Conservation (phyloP, 2,888 invertebrate genomes). For the Phalangium opilio region DNA sequence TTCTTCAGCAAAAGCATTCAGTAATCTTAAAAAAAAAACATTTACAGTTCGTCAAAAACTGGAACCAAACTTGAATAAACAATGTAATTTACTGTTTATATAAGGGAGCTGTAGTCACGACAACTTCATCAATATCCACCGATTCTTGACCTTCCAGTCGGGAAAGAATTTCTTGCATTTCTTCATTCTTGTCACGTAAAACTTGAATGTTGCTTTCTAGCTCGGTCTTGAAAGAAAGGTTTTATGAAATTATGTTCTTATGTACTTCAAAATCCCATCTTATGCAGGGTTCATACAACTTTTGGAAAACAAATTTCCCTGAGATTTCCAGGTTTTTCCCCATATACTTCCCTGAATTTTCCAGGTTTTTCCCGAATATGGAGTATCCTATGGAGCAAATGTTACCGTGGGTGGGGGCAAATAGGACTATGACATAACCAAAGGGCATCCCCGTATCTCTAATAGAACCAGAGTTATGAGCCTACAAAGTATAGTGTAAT, state of each 20-base stretch:
- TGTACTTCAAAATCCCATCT: constrained; percentile 24
- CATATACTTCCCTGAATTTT: too few relatives aligned
- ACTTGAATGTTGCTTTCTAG: constrained; percentile 67
- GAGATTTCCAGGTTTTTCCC: too few relatives aligned
- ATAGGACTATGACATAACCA: too few relatives aligned
- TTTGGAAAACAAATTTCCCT: too few relatives aligned
- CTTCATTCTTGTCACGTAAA: constrained; percentile 70
- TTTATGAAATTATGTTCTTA: constrained; percentile 13
- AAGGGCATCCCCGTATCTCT: too few relatives aligned
- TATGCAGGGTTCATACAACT: too few relatives aligned
- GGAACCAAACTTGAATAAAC: too few relatives aligned
- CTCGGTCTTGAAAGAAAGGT: constrained; percentile 37
- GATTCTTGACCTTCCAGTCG: constrained; percentile 49
- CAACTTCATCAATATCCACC: constrained; percentile 88
- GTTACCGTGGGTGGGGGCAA: too few relatives aligned
- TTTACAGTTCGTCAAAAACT: constrained; percentile 2
- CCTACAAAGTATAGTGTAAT: too few relatives aligned
- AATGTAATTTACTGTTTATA: constrained; percentile 64
- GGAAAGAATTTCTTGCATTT: constrained; percentile 62
- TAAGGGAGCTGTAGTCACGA: constrained; percentile 85
- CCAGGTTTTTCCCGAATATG: too few relatives aligned
- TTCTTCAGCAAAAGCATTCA: constrained; percentile 92
- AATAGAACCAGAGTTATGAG: too few relatives aligned
- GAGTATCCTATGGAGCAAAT: too few relatives aligned
- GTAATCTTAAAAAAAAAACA: constrained; percentile 42